These are phyloP conservation scores for Selene dorsalis DNA, from an alignment of 2,797 vertebrate species.

Conservation along the genomic window DNA sequence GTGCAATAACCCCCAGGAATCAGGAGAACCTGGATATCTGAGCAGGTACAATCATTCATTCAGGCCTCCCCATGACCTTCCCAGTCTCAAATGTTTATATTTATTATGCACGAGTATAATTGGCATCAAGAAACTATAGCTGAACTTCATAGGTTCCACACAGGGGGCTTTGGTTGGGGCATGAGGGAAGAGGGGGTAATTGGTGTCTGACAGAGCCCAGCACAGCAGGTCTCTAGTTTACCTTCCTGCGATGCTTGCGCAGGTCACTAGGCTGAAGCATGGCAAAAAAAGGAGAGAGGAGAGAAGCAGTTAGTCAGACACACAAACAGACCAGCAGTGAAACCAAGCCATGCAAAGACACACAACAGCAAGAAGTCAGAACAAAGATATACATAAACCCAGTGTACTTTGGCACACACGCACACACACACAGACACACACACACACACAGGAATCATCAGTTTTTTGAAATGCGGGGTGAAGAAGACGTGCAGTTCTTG, in stretches of 20 bases:
- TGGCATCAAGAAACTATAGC: neutral
- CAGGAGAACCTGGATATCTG: no score
- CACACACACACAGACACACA: conserved; percentile 21
- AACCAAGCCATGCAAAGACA: conserved; percentile 64
- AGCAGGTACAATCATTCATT: neutral
- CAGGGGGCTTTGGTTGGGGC: neutral
- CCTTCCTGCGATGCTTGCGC: conserved; percentile 99
- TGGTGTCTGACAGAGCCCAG: conserved; percentile 20
- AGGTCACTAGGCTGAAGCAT: conserved; percentile 99
- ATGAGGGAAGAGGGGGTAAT: neutral
- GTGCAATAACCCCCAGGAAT: no score
- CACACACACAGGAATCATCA: conserved; percentile 19
- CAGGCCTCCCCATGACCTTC: neutral
- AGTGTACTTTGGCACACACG: neutral
- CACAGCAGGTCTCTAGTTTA: conserved; percentile 82
- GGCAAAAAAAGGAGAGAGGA: conserved; percentile 83
- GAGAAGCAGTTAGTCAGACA: conserved; percentile 78
- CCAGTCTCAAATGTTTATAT: neutral
- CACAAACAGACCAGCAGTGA: conserved; percentile 44
- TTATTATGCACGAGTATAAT: neutral
- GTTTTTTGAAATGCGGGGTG: conserved; percentile 11
- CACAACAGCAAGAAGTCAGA: conserved; percentile 31
- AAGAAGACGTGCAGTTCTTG: conserved; percentile 26
- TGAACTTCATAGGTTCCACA: neutral
- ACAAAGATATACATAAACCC: conserved; percentile 4